Conservation (phyloP, 2,888 invertebrate genomes). For the Zygaena filipendulae region DNA sequence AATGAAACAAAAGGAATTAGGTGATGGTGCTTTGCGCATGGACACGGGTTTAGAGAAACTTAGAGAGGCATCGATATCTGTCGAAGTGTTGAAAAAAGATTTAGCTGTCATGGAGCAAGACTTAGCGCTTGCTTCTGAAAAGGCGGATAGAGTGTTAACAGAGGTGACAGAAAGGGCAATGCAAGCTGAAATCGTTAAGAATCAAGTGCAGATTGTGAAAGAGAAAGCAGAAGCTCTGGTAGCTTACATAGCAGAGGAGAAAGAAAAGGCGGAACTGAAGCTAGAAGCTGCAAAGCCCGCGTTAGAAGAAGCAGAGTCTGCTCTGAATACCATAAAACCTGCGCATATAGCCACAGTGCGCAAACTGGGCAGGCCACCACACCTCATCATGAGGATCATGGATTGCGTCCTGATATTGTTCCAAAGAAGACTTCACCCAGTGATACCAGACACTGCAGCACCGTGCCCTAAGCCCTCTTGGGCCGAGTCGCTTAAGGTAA, state of each 20-base stretch:
- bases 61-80: conserved; percentile 94
- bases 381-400: conserved; percentile 98
- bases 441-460: conserved; percentile 82
- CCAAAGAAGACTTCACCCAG: conserved; percentile 86
- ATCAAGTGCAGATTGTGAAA: conserved; percentile 95
- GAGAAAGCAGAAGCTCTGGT: conserved; percentile 94
- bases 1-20: conserved; percentile 88
- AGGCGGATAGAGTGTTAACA: conserved; percentile 86
- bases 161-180: conserved; percentile 94
- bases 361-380: conserved; percentile 94
- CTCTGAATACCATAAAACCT: conserved; percentile 95
- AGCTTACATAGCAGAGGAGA: conserved; percentile 88
- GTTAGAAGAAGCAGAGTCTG: conserved; percentile 93
- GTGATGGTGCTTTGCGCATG: conserved; percentile 92
- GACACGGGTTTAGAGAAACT: conserved; percentile 95
- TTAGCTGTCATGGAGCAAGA: conserved; percentile 95
- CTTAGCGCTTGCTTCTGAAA: conserved; percentile 90
- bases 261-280: conserved; percentile 90
- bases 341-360: conserved; percentile 96
- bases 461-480: conserved; percentile 95
- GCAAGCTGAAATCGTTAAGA: conserved; percentile 95
- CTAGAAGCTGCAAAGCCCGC: conserved; percentile 96
- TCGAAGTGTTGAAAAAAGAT: conserved; percentile 90
- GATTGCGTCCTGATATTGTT: conserved; percentile 95
- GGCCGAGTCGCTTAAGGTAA: conserved; percentile 92